These are phyloP conservation scores for Pseudochirops cupreus DNA, from an alignment of 2,797 vertebrate genomes.

Conservation along the genomic window DNA sequence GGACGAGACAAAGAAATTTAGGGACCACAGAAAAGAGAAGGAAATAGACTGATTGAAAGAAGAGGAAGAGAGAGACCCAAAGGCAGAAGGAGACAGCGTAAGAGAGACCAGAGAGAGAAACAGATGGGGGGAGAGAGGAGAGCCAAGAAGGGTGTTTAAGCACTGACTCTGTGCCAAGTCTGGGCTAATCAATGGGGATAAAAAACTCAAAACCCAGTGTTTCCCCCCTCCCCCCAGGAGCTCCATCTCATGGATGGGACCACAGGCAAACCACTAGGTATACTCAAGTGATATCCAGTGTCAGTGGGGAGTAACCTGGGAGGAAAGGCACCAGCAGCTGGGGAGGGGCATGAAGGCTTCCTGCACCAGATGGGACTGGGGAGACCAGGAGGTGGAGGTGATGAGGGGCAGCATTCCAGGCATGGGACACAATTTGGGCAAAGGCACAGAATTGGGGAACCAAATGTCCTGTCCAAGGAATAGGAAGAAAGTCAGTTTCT, in stretches of 20 bases:
- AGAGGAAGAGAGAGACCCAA: not conserved
- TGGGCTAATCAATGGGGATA: not conserved
- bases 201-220: not conserved
- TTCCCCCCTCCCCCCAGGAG: not conserved
- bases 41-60: not conserved
- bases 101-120: not conserved
- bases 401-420: not conserved
- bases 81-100: no score
- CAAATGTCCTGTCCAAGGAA: not conserved
- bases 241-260: not conserved
- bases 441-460: not conserved
- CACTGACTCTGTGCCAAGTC: not conserved
- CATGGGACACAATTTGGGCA: not conserved
- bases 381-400: not conserved
- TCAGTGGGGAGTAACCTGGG: not conserved
- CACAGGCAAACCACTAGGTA: no score
- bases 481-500: not conserved
- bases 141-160: not conserved
- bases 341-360: no score
- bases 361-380: not conserved
- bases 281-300: not conserved
- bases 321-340: not conserved
- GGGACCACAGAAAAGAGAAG: not conserved
- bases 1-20: not conserved
- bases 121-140: not conserved